These are phyloP conservation scores for Mormoops blainvillei DNA, from an alignment of 2,113 vertebrate genomes.

Conservation along the genomic window DNA sequence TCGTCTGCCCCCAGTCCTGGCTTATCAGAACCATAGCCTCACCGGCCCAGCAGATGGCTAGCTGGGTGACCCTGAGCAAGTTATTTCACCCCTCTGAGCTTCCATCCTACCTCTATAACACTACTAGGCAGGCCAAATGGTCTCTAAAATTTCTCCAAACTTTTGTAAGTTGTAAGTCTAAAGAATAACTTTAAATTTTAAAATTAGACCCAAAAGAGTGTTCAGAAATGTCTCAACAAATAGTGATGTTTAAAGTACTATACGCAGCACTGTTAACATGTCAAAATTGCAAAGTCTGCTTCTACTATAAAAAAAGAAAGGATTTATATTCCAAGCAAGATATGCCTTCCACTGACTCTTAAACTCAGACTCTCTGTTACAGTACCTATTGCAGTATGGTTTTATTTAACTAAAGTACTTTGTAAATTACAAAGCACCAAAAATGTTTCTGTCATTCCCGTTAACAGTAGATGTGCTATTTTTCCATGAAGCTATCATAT, in stretches of 20 bases:
- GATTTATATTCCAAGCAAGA: neutral
- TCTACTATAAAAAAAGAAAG: neutral
- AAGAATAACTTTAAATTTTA: conserved; percentile 9
- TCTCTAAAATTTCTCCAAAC: neutral
- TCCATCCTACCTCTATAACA: neutral
- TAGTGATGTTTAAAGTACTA: neutral
- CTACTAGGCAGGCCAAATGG: neutral
- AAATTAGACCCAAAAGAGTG: neutral
- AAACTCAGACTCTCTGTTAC: neutral
- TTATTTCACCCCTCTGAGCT: neutral
- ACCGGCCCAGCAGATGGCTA: neutral
- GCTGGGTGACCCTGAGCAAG: neutral
- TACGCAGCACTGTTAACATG: neutral
- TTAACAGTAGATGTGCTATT: neutral
- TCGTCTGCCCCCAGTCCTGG: neutral
- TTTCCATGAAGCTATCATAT: neutral
- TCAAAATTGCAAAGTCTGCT: neutral
- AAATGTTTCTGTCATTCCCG: neutral
- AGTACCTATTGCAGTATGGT: neutral
- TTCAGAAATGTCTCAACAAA: neutral
- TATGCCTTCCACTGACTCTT: neutral
- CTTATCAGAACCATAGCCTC: neutral
- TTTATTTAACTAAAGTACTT: neutral
- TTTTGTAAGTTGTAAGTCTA: neutral
- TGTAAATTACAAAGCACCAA: conserved; percentile 8